phyloP scores from a whole-genome alignment of 1,140 invertebrate genomes.

The Cephus cinctus region DNA sequence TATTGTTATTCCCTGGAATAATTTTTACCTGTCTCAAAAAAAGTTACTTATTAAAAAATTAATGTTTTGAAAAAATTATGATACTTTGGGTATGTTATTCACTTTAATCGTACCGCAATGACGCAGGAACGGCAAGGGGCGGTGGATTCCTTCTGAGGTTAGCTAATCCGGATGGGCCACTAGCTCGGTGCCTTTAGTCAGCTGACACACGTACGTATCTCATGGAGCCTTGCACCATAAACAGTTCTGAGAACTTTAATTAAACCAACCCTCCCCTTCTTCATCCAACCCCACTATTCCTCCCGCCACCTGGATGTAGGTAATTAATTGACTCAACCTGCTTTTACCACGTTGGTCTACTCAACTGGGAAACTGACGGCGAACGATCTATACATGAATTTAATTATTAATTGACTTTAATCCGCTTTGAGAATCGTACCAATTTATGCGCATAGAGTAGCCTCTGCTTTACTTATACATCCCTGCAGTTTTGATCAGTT shows the following conservation, averaged over 20 bases:
- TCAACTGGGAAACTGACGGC: too few relatives aligned
- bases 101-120: neutral
- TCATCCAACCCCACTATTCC: too few relatives aligned
- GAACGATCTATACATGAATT: constrained; percentile 1
- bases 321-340: constrained; percentile 26
- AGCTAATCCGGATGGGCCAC: constrained; percentile 1
- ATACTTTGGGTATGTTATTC: too few relatives aligned
- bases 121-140: constrained; percentile 6
- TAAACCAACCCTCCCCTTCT: too few relatives aligned
- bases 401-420: neutral
- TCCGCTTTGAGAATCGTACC: neutral
- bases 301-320: constrained; percentile 23
- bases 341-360: too few relatives aligned
- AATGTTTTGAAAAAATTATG: too few relatives aligned
- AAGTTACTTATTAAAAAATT: too few relatives aligned
- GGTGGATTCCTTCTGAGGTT: neutral
- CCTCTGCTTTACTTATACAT: neutral
- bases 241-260: constrained; percentile 31
- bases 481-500: neutral
- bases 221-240: constrained; percentile 19
- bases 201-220: constrained; percentile 11
- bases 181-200: constrained; percentile 2
- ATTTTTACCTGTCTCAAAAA: too few relatives aligned
- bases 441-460: neutral
- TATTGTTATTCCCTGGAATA: too few relatives aligned